Percentiles rank a stretch among this genome's conserved stretches.
phyloP scores from a whole-genome alignment of 2,888 invertebrate genomes.

The Seira musarum region DNA sequence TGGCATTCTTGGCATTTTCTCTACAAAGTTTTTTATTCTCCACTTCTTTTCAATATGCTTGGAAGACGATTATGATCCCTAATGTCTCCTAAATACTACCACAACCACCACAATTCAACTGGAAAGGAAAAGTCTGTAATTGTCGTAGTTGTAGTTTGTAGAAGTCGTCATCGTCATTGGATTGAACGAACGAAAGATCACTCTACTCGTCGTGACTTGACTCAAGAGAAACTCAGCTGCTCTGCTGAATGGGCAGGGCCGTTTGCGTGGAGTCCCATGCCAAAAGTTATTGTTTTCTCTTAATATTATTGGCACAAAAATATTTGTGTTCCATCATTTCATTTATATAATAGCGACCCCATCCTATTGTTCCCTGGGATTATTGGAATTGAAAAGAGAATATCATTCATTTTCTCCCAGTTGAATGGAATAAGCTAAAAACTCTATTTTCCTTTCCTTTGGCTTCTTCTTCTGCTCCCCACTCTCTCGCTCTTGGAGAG shows the following conservation, averaged over 20 bases:
- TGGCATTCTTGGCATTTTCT: too few species aligned
- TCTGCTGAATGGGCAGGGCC: not conserved
- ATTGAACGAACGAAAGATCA: not conserved
- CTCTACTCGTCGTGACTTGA: not conserved
- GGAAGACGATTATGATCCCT: not conserved
- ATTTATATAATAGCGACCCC: not conserved
- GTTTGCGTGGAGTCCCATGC: not conserved
- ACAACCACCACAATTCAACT: constrained; percentile 30
- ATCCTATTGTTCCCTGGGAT: not conserved
- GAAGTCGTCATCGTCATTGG: too few species aligned
- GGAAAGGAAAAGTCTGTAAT: constrained; percentile 38
- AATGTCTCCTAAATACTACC: constrained; percentile 4
- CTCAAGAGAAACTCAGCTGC: not conserved
- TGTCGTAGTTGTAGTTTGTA: constrained; percentile 30
- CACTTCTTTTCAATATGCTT: not conserved
- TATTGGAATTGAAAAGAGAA: not conserved
- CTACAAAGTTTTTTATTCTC: not conserved
- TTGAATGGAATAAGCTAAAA: too few species aligned
- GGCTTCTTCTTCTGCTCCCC: not conserved
- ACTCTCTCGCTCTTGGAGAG: too few species aligned
- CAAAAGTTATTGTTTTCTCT: constrained; percentile 6
- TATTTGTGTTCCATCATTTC: not conserved
- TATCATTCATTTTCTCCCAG: not conserved
- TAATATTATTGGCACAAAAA: constrained; percentile 21
- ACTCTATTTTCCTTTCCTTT: too few species aligned